Percentiles rank a stretch among this genome's conserved stretches.
These are phyloP conservation scores for Cyphomyrus plagiostoma DNA, from an alignment of 2,113 vertebrate genomes.

Conservation along the genomic window DNA sequence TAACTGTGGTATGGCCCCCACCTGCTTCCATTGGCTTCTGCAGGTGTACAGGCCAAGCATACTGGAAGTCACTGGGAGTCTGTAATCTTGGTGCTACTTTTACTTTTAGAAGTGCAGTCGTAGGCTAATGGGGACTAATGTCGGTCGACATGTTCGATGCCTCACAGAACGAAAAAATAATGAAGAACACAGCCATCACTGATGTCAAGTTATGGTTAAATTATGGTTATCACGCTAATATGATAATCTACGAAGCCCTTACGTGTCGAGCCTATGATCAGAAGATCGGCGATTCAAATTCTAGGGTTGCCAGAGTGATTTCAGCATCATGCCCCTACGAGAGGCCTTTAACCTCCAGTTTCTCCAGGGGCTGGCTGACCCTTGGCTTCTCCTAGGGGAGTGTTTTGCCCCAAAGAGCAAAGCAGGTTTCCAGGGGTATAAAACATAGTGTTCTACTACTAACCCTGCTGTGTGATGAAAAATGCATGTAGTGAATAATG, in stretches of 20 bases:
- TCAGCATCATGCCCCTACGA: background rate
- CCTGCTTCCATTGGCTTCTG: background rate
- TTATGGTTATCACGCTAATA: background rate
- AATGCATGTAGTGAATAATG: background rate
- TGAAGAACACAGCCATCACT: background rate
- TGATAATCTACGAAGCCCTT: background rate
- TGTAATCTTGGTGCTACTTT: background rate
- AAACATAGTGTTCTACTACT: background rate
- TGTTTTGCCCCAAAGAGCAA: background rate
- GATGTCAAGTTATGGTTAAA: background rate
- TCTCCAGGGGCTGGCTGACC: background rate
- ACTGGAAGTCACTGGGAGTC: background rate
- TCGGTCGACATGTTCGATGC: background rate
- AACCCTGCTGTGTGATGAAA: background rate
- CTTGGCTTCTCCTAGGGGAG: background rate
- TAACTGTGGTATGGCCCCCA: slow-evolving; percentile 10
- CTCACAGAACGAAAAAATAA: background rate
- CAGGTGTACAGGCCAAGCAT: background rate
- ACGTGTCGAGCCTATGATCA: background rate
- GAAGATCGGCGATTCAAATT: background rate
- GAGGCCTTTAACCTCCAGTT: background rate
- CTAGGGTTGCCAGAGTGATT: background rate
- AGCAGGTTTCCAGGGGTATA: background rate
- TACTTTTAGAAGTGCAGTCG: background rate
- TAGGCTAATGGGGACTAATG: background rate